Base-by-base conservation (phyloP, 2,888 invertebrate genomes). In the Apeira syringaria region DNA sequence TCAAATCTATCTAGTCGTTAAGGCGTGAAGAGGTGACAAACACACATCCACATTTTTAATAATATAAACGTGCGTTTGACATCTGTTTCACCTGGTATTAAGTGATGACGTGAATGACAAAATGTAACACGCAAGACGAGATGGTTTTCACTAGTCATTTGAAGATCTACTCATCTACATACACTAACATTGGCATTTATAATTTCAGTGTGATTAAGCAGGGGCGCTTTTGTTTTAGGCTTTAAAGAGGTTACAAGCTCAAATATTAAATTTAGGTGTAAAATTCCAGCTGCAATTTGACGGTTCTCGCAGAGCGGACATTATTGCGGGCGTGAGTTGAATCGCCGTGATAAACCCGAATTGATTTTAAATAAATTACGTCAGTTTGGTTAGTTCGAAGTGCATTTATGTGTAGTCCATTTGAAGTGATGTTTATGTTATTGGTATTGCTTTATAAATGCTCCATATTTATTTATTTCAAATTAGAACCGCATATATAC, bases 321-420 rank as follows among this genome's bases (percentile, higher is more conserved):
- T 37, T 28, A 32, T 24, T 20, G 11, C 30, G 12, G 3, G 30
- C 27, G 9, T 27, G 22, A 7, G 9, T 30, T 36, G 31, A 36
- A 43, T 36, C 11, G 25, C 28, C 5, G 28, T 18, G 17, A 37
- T 43, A 43, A 37, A 43, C 37, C 26, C 9, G 22, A 37, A 37
- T 37, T 37, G 28, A 37, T 17, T 27, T 22, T 26, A 27, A 32
- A 32, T 43, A 37, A 43, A 43, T 33, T 22, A 43, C 32, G 8
- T 5, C 27, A 10, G 18, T 20, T 25, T 30, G 18, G 35, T 30
- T 30, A 25, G 26, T 30, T 18, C 7, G 5, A 18, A 35, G 12
- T 25, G 9, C 11, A 25, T 40, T 41, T 29, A 41, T 35, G 24
- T 35, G 9, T 24, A 7, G 34, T 15, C 5, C 7, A n/a, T 15